phyloP scores from a whole-genome alignment of 2,888 invertebrate species.

The Zhuqinia jingwanae region DNA sequence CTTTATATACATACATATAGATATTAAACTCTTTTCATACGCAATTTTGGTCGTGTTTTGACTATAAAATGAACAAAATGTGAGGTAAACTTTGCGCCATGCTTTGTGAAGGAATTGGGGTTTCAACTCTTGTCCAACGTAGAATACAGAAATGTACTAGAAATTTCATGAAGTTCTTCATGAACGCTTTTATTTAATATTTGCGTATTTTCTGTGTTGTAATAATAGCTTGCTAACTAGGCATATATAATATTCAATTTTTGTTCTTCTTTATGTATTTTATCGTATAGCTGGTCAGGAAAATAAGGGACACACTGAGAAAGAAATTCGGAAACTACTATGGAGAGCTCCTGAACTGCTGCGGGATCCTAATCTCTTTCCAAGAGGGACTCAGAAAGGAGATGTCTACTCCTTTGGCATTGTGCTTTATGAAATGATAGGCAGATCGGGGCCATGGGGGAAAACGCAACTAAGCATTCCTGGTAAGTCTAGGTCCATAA shows the following conservation, averaged over 20 bases:
- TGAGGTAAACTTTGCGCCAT: not conserved
- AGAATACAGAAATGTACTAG: not conserved
- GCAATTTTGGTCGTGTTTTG: constrained; percentile 10
- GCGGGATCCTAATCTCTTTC: constrained; percentile 83
- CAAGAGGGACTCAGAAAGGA: constrained; percentile 90
- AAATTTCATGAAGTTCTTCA: not conserved
- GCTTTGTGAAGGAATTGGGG: not conserved
- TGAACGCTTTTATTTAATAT: too few species aligned
- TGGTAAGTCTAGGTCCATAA: constrained; percentile 35
- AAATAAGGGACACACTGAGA: constrained; percentile 55
- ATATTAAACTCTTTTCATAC: too few species aligned
- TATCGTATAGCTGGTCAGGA: constrained; percentile 74
- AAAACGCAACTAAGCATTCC: constrained; percentile 84
- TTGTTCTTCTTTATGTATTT: not conserved
- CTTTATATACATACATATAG: too few species aligned
- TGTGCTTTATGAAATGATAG: constrained; percentile 91
- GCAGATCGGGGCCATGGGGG: constrained; percentile 91
- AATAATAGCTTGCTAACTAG: not conserved
- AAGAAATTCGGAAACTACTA: constrained; percentile 82
- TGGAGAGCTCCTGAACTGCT: constrained; percentile 90
- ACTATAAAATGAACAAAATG: not conserved
- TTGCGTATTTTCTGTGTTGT: too few species aligned
- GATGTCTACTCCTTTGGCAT: constrained; percentile 93
- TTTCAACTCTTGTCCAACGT: not conserved
- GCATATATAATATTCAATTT: not conserved